Evolutionary conservation across 2,888 invertebrate species (phyloP).

Genomic region (Eulithis prunata): DNA sequence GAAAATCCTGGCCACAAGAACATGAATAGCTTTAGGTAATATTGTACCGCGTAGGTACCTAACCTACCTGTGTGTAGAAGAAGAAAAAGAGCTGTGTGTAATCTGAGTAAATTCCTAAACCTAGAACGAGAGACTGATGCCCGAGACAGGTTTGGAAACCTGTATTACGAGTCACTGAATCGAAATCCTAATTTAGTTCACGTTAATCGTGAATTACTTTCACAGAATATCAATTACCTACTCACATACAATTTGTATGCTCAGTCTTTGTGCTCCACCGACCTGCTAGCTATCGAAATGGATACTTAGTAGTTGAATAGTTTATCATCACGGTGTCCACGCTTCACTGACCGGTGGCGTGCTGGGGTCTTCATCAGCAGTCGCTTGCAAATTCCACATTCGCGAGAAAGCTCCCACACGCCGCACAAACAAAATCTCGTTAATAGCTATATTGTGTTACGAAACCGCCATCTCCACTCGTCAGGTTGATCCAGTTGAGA

Average conservation of each 20-base stretch:
- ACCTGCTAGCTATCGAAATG: background rate
- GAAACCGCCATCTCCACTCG: constrained; percentile 18
- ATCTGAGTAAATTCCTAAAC: too few relatives aligned
- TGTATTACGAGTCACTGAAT: too few relatives aligned
- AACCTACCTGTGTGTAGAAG: background rate
- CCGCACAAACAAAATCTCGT: constrained; percentile 1
- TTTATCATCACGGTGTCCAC: background rate
- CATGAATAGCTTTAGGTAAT: background rate
- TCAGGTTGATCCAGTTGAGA: constrained; percentile 42
- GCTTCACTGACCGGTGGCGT: constrained; percentile 34
- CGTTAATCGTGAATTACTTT: background rate
- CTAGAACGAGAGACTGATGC: too few relatives aligned
- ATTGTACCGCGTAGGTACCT: too few relatives aligned
- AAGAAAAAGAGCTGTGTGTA: too few relatives aligned
- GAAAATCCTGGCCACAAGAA: constrained; percentile 22
- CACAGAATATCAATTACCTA: background rate
- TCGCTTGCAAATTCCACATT: constrained; percentile 33
- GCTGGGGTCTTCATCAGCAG: constrained; percentile 32
- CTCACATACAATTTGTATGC: background rate
- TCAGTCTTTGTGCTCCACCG: background rate
- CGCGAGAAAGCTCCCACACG: constrained; percentile 30
- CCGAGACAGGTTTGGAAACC: too few relatives aligned
- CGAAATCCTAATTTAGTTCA: background rate
- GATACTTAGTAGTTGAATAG: background rate
- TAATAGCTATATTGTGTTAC: constrained; percentile 24